Percentiles rank a stretch among this genome's conserved stretches.
These are phyloP conservation scores for Leptopilina myrica DNA, from an alignment of 2,888 invertebrate genomes.

Conservation along the genomic window DNA sequence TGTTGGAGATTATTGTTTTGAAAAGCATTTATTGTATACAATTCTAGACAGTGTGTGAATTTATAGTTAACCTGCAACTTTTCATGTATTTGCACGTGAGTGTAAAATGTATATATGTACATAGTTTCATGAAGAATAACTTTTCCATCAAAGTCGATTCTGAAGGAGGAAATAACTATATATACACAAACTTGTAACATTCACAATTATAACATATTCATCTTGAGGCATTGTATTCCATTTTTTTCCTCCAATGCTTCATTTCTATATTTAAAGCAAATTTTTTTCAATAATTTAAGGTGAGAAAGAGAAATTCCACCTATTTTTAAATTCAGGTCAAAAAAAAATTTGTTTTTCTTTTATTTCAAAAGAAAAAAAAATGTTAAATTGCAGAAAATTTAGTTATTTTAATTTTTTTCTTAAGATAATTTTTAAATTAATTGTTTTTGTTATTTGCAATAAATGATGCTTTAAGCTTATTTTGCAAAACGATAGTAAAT, in stretches of 20 bases:
- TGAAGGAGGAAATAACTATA: not conserved
- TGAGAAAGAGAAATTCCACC: not conserved
- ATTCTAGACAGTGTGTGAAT: constrained; percentile 1
- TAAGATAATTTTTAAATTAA: no score
- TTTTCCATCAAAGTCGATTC: constrained; percentile 29
- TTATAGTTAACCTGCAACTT: constrained; percentile 21
- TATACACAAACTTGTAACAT: not conserved
- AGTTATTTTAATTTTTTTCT: no score
- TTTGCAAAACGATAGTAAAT: no score
- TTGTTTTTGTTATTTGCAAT: no score
- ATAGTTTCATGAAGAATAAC: constrained; percentile 2
- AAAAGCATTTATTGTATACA: constrained; percentile 15
- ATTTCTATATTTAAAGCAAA: not conserved
- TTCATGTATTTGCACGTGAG: not conserved
- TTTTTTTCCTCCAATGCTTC: not conserved
- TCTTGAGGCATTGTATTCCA: constrained; percentile 2
- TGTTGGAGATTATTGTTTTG: not conserved
- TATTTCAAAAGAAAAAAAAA: no score
- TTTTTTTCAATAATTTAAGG: not conserved
- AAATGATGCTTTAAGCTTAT: no score
- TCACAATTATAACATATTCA: constrained; percentile 9
- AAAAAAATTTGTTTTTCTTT: no score
- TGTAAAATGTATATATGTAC: not conserved
- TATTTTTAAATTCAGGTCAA: no score
- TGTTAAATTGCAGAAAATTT: no score